Conservation (phyloP, 2,888 invertebrate genomes). For the Alitta virens region DNA sequence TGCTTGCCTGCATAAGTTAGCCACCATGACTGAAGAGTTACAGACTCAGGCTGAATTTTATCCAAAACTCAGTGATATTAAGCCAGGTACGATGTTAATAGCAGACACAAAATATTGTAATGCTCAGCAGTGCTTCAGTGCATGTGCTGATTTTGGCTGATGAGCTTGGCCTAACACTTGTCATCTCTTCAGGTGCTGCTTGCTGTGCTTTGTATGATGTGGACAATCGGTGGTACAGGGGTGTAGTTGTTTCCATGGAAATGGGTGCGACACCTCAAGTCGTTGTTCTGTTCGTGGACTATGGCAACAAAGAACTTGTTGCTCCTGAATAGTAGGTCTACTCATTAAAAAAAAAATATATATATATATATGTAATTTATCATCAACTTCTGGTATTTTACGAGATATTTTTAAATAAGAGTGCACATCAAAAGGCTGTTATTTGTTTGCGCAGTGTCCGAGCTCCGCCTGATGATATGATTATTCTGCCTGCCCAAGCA, state of each 20-base stretch:
- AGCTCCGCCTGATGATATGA: background rate
- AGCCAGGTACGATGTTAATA: too few relatives aligned
- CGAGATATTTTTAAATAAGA: too few relatives aligned
- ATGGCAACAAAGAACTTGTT: background rate
- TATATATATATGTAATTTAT: too few relatives aligned
- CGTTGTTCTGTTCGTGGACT: conserved; percentile 5
- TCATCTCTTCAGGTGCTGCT: background rate
- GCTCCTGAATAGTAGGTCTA: too few relatives aligned
- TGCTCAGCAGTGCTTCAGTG: too few relatives aligned
- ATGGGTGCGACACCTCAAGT: background rate
- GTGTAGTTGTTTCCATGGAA: background rate
- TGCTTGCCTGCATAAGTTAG: too few relatives aligned
- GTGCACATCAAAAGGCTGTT: too few relatives aligned
- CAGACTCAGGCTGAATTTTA: background rate
- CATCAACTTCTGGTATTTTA: too few relatives aligned
- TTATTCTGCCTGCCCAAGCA: background rate
- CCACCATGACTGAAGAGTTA: background rate
- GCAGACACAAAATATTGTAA: too few relatives aligned
- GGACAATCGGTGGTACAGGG: conserved; percentile 3
- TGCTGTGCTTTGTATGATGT: background rate
- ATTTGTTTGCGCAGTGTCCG: background rate
- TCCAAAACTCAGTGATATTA: background rate
- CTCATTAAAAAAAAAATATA: too few relatives aligned
- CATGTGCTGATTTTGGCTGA: too few relatives aligned
- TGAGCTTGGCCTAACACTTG: background rate